These are phyloP conservation scores for Drosophila trichaetosa DNA, from an alignment of 2,888 invertebrate species.

Conservation along the genomic window DNA sequence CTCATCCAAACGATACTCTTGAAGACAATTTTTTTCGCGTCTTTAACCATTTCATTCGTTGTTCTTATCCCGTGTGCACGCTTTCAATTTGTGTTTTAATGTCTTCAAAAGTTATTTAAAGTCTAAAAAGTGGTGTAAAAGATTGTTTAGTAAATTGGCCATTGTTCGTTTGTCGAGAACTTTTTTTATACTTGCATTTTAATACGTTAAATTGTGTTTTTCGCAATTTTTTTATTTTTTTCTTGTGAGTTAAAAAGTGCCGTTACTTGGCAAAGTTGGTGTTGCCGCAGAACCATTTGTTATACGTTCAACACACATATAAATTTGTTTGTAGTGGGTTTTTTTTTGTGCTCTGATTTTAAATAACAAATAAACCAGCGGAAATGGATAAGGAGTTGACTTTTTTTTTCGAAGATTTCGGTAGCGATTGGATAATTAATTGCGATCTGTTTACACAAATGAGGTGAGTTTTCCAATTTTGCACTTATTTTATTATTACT, in stretches of 20 bases:
- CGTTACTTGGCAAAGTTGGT: constrained; percentile 31
- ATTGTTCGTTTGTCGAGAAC: constrained; percentile 15
- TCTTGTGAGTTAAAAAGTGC: constrained; percentile 20
- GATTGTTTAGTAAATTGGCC: constrained; percentile 12
- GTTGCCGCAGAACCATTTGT: not conserved
- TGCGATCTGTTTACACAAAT: not conserved
- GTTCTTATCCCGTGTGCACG: constrained; percentile 11
- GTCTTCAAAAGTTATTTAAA: constrained; percentile 15
- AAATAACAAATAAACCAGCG: not conserved
- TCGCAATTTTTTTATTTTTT: not conserved
- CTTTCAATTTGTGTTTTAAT: constrained; percentile 24
- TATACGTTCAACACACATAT: not conserved
- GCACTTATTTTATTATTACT: not conserved
- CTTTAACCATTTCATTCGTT: constrained; percentile 1
- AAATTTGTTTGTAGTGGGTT: not conserved
- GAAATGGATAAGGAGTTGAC: not conserved
- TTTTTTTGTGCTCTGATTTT: not conserved
- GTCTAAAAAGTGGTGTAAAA: constrained; percentile 13
- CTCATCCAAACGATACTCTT: not conserved
- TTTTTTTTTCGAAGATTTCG: not conserved
- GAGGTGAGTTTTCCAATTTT: not conserved
- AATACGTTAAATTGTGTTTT: constrained; percentile 7
- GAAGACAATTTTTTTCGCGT: not conserved
- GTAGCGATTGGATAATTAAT: rapidly evolving
- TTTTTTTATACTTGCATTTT: constrained; percentile 10